These are phyloP conservation scores for Ptilorrhoa leucosticta DNA, from an alignment of 2,113 vertebrate genomes.

Conservation along the genomic window DNA sequence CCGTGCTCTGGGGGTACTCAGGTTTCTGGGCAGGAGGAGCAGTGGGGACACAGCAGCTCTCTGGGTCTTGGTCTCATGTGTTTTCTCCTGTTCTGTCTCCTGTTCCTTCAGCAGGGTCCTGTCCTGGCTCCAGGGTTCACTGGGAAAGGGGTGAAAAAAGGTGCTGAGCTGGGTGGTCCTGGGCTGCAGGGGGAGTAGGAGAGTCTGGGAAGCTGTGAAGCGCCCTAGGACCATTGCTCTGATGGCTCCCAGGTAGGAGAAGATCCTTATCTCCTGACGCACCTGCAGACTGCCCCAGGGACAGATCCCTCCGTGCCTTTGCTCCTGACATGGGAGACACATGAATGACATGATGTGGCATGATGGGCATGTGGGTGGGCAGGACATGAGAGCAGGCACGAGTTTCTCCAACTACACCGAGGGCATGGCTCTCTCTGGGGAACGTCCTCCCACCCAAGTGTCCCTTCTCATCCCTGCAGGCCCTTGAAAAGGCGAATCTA, in stretches of 20 bases:
- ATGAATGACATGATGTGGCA: not conserved
- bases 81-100: no score
- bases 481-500: not conserved
- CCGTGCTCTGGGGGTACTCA: not conserved
- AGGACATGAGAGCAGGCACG: not conserved
- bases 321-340: not conserved
- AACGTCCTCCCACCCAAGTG: not conserved
- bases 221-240: not conserved
- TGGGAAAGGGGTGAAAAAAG: not conserved
- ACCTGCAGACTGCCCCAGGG: not conserved
- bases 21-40: not conserved
- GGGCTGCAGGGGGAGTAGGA: not conserved
- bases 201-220: not conserved
- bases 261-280: not conserved
- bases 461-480: not conserved
- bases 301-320: not conserved
- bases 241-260: not conserved
- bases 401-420: not conserved
- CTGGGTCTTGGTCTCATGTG: not conserved
- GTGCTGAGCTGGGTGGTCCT: not conserved
- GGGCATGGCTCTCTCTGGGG: not conserved
- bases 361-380: not conserved
- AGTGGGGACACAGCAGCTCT: not conserved
- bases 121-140: not conserved
- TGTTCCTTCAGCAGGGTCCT: not conserved